Base-by-base conservation (phyloP, 1,140 invertebrate species). In the Habropoda laboriosa region DNA sequence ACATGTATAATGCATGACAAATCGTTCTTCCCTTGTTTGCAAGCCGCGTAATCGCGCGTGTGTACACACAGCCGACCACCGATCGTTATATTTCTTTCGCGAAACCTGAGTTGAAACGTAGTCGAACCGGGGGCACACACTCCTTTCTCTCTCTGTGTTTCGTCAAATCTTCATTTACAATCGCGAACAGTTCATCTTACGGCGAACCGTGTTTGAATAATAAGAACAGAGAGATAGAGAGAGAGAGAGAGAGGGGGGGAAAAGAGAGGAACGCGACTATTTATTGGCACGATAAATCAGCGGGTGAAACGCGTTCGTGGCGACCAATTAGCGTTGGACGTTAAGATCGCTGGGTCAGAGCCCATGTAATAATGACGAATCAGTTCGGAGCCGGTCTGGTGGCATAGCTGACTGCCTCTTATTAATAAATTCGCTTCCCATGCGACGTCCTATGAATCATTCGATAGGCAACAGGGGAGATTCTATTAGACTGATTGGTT, bases 401-500 rank as follows among this genome's bases (percentile, higher is more conserved):
- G 73, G 73, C 80, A 57, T 74, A 71, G 75, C 70, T 68, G 77
- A 55, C 68, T 78, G 66, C 60, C 63, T 82, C 68, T 81, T 87
- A 87, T 87, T 87, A 87, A 87, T 87, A 87, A 87, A 87, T 87
- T 87, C 77, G 76, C 76, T 83, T 87, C 86, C 86, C 86, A 83
- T 87, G 82, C 86, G 86, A 79, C 80, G 61, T 73, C 61, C 86
- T 85, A 87, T 87, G 86, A 87, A 87, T 87, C 86, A 87, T 82
- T 87, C 86, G 86, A 87, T 87, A 85, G 86, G 85, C 79, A 74
- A 79, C 86, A 60, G 73, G 86, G 86, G 86, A 87, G 80, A 87
- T 85, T 87, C 86, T 87, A 87, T 87, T 87, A 87, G 86, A 80
- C 86, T 85, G 86, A 87, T 87, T 87, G 85, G 82, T 80, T 85